Conservation (phyloP, 2,888 invertebrate genomes). For the Lasioglossum morio region DNA sequence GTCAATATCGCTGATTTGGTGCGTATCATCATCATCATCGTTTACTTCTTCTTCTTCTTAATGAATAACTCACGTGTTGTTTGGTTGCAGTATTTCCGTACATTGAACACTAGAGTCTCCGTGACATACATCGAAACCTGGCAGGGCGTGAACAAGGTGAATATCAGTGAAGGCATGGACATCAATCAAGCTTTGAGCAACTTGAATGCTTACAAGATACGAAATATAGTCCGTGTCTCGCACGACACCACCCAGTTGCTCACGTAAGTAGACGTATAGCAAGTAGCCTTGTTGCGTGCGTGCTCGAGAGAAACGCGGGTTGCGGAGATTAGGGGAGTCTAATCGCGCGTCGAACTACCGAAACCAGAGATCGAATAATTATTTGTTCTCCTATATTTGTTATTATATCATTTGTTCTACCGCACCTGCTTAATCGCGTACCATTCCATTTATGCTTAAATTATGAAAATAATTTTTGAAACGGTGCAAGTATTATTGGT, state of each 20-base stretch:
- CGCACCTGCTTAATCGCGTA: background rate
- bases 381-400: too few species aligned
- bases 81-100: slow-evolving; percentile 93
- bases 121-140: slow-evolving; percentile 99
- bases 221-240: slow-evolving; percentile 93
- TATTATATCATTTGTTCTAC: background rate
- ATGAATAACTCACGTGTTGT: background rate
- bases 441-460: background rate
- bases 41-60: background rate
- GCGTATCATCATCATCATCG: slow-evolving; percentile 83
- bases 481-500: too few species aligned
- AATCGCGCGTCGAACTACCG: background rate
- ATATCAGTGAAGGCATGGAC: slow-evolving; percentile 93
- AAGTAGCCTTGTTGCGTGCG: background rate
- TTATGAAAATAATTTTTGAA: too few species aligned
- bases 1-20: slow-evolving; percentile 99
- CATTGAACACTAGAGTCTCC: slow-evolving; percentile 96
- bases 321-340: background rate
- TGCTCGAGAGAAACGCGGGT: background rate
- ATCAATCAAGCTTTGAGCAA: slow-evolving; percentile 95
- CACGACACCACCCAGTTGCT: slow-evolving; percentile 97
- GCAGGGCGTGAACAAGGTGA: slow-evolving; percentile 95
- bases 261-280: slow-evolving; percentile 88
- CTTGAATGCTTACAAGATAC: slow-evolving; percentile 96
- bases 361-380: background rate